Conservation (phyloP, 2,113 vertebrate genomes). For the Peromyscus leucopus region DNA sequence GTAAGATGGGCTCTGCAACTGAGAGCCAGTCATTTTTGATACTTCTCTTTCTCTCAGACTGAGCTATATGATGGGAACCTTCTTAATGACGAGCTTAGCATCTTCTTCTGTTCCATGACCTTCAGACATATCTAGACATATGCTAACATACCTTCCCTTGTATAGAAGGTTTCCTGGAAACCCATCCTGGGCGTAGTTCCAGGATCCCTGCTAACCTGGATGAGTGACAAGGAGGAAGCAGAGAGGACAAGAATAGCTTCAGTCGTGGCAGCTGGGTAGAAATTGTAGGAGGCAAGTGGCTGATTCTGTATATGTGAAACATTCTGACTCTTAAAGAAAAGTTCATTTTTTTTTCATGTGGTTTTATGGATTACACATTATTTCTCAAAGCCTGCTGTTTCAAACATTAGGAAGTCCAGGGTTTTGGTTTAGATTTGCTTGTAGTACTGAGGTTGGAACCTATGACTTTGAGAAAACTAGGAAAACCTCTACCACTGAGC, state of each 20-base stretch:
- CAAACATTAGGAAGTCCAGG: neutral
- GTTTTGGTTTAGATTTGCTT: neutral
- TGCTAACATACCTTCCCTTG: neutral
- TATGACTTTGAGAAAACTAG: neutral
- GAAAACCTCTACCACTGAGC: neutral
- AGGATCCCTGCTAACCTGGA: neutral
- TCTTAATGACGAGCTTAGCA: neutral
- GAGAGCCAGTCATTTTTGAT: neutral
- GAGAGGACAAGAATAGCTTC: neutral
- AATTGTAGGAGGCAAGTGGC: constrained; percentile 54
- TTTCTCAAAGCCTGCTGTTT: neutral
- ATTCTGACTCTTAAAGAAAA: constrained; percentile 48
- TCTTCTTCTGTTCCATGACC: neutral
- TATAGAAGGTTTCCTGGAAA: neutral
- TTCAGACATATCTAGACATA: neutral
- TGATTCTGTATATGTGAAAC: neutral
- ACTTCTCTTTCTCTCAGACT: neutral
- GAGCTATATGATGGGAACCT: neutral
- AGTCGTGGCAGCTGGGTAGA: constrained; percentile 21
- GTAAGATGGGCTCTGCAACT: neutral
- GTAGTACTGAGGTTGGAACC: neutral
- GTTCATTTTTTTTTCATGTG: constrained; percentile 22
- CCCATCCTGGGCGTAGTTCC: neutral
- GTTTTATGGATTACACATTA: neutral
- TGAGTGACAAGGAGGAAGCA: neutral